Conservation (phyloP, 2,888 invertebrate genomes). For the Phyllotreta striolata region DNA sequence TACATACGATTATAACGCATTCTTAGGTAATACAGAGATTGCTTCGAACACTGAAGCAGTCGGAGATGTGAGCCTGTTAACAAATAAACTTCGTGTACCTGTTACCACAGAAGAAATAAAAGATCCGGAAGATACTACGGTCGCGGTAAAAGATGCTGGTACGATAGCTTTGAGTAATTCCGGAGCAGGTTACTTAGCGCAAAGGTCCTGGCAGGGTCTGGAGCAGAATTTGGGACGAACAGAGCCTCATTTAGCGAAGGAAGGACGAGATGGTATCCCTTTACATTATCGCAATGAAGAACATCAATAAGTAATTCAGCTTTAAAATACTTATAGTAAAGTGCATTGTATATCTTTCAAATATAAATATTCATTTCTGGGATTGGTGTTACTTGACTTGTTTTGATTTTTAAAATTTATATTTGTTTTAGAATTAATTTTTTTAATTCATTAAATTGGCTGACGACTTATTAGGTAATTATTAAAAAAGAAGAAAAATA, state of each 20-base stretch:
- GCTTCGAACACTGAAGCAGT: conserved; percentile 28
- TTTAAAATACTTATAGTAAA: neutral
- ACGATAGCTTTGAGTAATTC: conserved; percentile 65
- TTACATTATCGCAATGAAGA: conserved; percentile 71
- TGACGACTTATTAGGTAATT: too few species aligned
- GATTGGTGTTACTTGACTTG: too few species aligned
- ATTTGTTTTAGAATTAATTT: too few species aligned
- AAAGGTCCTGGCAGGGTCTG: conserved; percentile 85
- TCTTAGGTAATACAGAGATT: conserved; percentile 60
- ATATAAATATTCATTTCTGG: too few species aligned
- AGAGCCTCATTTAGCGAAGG: conserved; percentile 71
- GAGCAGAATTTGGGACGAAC: conserved; percentile 82
- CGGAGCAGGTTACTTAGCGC: conserved; percentile 71
- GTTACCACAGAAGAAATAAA: conserved; percentile 43
- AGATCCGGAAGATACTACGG: conserved; percentile 33
- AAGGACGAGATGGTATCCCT: conserved; percentile 82
- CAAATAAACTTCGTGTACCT: conserved; percentile 67
- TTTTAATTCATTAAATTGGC: too few species aligned
- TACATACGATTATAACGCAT: conserved; percentile 74
- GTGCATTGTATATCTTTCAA: too few species aligned
- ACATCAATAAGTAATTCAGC: conserved; percentile 13
- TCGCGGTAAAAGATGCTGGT: conserved; percentile 58
- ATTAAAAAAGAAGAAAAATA: too few species aligned
- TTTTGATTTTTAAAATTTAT: too few species aligned
- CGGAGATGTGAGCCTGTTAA: conserved; percentile 77